Percentiles rank a stretch among this genome's conserved stretches.
These are phyloP conservation scores for Pithys albifrons DNA, from an alignment of 2,113 vertebrate species.

Conservation along the genomic window DNA sequence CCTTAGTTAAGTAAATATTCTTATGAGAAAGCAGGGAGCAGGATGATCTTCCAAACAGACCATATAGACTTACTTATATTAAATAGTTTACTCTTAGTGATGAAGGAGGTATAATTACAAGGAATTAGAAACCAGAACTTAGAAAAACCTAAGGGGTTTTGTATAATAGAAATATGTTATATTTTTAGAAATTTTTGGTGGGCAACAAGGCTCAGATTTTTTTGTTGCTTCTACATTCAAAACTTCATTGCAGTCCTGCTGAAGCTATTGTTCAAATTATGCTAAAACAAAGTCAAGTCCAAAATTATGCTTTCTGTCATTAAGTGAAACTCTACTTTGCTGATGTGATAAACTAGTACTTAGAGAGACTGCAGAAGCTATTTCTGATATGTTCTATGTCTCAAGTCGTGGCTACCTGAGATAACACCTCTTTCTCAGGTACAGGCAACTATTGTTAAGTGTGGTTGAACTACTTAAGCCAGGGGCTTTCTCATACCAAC, in stretches of 20 bases:
- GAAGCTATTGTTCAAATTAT: background rate
- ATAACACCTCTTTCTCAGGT: background rate
- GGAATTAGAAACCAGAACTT: background rate
- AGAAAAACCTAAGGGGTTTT: background rate
- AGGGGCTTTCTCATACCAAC: background rate
- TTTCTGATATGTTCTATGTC: background rate
- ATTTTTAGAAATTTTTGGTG: background rate
- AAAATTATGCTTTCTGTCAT: background rate
- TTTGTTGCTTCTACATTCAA: background rate
- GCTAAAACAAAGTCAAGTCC: background rate
- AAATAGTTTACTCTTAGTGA: background rate
- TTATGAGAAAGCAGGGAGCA: background rate
- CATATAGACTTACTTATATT: background rate
- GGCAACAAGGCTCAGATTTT: background rate
- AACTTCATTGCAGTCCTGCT: fast-evolving
- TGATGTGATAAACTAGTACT: background rate
- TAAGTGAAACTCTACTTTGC: background rate
- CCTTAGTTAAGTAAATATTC: background rate
- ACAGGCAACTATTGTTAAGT: background rate
- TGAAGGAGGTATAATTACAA: background rate
- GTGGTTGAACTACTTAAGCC: background rate
- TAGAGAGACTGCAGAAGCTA: background rate
- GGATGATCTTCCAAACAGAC: background rate
- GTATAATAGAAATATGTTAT: background rate
- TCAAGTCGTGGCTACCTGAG: background rate